A percentile compares a stretch with the other conserved stretches of the same genome.
Conservation (phyloP, 1,140 invertebrate genomes). For the Fopius arisanus region DNA sequence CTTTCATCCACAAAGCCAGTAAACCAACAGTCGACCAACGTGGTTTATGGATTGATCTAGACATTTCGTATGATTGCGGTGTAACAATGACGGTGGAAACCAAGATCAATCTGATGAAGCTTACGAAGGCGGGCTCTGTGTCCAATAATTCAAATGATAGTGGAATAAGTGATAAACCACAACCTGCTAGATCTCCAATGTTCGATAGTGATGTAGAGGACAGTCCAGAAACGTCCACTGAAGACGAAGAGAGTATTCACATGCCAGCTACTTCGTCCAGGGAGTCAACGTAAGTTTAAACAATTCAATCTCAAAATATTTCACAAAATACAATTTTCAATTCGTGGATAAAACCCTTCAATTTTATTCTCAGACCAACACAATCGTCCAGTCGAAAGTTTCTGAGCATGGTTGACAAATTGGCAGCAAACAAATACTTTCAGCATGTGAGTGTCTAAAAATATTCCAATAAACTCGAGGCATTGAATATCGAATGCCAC, state of each 20-base stretch:
- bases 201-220: slow-evolving; percentile 90
- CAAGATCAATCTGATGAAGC: slow-evolving; percentile 92
- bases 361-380: slow-evolving; percentile 47
- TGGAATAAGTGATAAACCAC: slow-evolving; percentile 41
- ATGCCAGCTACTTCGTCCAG: slow-evolving; percentile 44
- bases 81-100: slow-evolving; percentile 93
- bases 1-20: slow-evolving; percentile 78
- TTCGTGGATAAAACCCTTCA: background rate
- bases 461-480: slow-evolving; percentile 24
- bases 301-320: background rate
- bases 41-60: slow-evolving; percentile 93
- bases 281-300: slow-evolving; percentile 53
- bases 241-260: slow-evolving; percentile 72
- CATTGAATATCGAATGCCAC: slow-evolving; percentile 21
- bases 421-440: slow-evolving; percentile 91
- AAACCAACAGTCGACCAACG: slow-evolving; percentile 82
- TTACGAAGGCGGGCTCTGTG: slow-evolving; percentile 65
- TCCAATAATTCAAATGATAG: slow-evolving; percentile 37
- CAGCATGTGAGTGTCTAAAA: slow-evolving; percentile 69
- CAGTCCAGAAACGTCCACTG: slow-evolving; percentile 89
- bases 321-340: background rate
- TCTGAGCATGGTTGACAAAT: slow-evolving; percentile 86
- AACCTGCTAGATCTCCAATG: slow-evolving; percentile 63
- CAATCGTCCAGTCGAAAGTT: slow-evolving; percentile 76
- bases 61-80: slow-evolving; percentile 88